phyloP scores from a whole-genome alignment of 2,888 invertebrate species.

The Ceramica pisi region DNA sequence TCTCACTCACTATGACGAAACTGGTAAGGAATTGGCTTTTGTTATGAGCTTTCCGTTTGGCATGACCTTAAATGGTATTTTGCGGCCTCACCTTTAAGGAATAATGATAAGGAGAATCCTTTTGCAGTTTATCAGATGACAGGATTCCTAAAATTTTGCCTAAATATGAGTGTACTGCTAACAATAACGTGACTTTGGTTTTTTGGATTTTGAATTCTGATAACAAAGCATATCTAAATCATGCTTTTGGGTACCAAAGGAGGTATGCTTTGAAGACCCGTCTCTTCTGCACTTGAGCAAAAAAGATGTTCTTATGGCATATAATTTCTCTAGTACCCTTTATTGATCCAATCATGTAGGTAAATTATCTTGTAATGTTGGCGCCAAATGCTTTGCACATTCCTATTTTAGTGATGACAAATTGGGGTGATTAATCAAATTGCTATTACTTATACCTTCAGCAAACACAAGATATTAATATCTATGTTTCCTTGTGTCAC shows the following conservation, averaged over 20 bases:
- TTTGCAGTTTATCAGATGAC: slow-evolving; percentile 42
- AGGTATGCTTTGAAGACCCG: slow-evolving; percentile 15
- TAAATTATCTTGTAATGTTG: neutral
- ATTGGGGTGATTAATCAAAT: slow-evolving; percentile 50
- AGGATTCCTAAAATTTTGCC: slow-evolving; percentile 15
- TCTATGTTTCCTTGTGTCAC: slow-evolving; percentile 58
- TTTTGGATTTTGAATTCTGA: neutral
- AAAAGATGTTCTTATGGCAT: neutral
- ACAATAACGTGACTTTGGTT: slow-evolving; percentile 3
- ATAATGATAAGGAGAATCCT: slow-evolving; percentile 47
- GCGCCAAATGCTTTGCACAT: slow-evolving; percentile 10
- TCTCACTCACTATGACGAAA: slow-evolving; percentile 77
- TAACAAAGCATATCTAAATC: neutral
- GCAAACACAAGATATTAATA: slow-evolving; percentile 49
- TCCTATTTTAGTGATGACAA: slow-evolving; percentile 29
- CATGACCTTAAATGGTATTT: slow-evolving; percentile 51
- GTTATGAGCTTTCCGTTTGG: slow-evolving; percentile 46
- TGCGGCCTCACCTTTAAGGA: slow-evolving; percentile 47
- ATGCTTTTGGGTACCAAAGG: neutral
- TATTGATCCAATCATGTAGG: neutral
- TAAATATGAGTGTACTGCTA: neutral
- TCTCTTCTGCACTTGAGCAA: neutral
- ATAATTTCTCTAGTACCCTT: neutral
- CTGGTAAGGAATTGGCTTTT: slow-evolving; percentile 79
- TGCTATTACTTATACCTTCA: slow-evolving; percentile 51